Conservation (phyloP, 2,888 invertebrate genomes). For the Dryocosmus kuriphilus region DNA sequence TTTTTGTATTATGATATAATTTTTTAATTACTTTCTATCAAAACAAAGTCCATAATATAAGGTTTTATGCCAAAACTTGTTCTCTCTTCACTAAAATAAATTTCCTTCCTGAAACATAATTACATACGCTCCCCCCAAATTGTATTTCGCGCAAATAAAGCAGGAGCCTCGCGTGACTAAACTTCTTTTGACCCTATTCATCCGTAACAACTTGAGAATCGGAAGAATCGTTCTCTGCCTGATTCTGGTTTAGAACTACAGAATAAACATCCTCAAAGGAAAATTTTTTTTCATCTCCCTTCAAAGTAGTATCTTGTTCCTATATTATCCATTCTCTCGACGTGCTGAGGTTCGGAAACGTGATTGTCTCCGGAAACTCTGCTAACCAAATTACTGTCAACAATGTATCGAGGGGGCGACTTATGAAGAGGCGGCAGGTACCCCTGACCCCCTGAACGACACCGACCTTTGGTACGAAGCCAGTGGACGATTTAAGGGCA, state of each 20-base stretch:
- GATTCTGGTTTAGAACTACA: background rate
- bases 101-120: background rate
- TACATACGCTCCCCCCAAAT: background rate
- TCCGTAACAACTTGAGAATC: background rate
- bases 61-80: background rate
- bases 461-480: background rate
- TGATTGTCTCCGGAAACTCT: constrained; percentile 70
- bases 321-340: constrained; percentile 20
- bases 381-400: constrained; percentile 68
- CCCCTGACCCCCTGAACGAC: background rate
- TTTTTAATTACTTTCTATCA: background rate
- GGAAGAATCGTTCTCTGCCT: background rate
- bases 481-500: constrained; percentile 44
- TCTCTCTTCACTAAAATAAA: background rate
- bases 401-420: constrained; percentile 20
- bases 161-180: background rate
- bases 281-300: constrained; percentile 9
- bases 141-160: background rate
- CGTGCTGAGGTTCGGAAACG: constrained; percentile 67
- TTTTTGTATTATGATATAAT: too few relatives aligned
- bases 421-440: background rate
- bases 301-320: background rate
- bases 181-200: background rate
- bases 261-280: background rate
- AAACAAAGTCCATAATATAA: background rate